Base-by-base conservation (phyloP, 2,113 vertebrate genomes). In the Hemichromis elongatus region DNA sequence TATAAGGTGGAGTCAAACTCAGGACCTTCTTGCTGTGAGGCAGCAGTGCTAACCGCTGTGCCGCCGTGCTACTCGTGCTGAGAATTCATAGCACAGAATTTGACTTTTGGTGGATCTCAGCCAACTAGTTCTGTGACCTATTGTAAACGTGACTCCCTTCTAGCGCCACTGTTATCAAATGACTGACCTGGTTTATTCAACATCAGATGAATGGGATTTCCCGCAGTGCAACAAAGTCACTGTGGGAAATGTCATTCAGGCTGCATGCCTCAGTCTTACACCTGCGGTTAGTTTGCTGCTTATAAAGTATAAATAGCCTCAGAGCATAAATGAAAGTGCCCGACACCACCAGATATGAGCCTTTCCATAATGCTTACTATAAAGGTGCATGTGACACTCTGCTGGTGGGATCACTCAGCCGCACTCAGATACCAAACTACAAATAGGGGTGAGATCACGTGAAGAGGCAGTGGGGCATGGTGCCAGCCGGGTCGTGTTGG, bases 361-460 rank as follows among this genome's bases (percentile, higher is more conserved):
- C 33, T 53, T 18, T 66, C 80, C 57, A 35, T 33, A 9, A 56
- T 1, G 16, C 79, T 33, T 10, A 35, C 11, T 77, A n/a, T 28
- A 66, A 47, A 59, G 53, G 47, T 68, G 13, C 84, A 85, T 86
- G 81, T 92, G 87, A 88, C 70, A 61, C 63, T 30, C 28, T 18
- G 73, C 52, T 42, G 83, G 47, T n/a, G 47, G 85, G 90, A 85
- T 81, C 90, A 90, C 55, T n/a, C 3, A 2, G 79, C 73, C 9
- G 12, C 82, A 4, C 88, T 88, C 82, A 18, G 90, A 88, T 89
- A 90, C 83, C 83, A 18, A 53, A 45, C 83, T 85, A 87, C 83
- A 89, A 95, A 95, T 96, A 93, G 87, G 50, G 37, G 77, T 16
- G 79, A 42, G 84, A 75, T 94, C 94, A 93, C 86, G 83, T 90